Percentiles rank a stretch among this genome's conserved stretches.
phyloP scores from a whole-genome alignment of 1,140 invertebrate genomes.

The Zelostemma sp. region DNA sequence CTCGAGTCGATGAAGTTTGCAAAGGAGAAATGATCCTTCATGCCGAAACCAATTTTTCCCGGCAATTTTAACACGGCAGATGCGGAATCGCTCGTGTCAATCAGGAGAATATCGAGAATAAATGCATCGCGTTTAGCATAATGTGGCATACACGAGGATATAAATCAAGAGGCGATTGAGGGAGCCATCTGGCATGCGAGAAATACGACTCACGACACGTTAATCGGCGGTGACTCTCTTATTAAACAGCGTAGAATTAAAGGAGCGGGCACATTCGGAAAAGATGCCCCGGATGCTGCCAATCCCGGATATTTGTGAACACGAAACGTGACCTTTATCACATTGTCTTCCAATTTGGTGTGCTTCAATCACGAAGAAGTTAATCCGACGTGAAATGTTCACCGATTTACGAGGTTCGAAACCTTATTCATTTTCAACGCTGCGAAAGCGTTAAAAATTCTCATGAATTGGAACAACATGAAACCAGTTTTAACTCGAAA shows the following conservation, averaged over 20 bases:
- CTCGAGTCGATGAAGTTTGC: background rate
- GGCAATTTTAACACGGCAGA: background rate
- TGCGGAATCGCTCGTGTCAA: too few species aligned
- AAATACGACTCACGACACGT: constrained; percentile 2
- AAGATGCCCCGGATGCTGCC: background rate
- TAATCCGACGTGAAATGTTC: too few species aligned
- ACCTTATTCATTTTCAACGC: too few species aligned
- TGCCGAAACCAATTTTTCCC: background rate
- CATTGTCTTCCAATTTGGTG: background rate
- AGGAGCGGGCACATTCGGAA: background rate
- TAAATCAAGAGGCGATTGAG: background rate
- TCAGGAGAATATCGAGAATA: too few species aligned
- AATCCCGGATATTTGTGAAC: background rate
- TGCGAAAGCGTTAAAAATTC: too few species aligned
- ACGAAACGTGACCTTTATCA: background rate
- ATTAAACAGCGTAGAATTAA: background rate
- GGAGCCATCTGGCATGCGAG: constrained; percentile 1
- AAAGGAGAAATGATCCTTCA: background rate
- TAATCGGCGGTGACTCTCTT: background rate
- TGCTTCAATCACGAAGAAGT: too few species aligned
- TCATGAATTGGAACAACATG: too few species aligned
- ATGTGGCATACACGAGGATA: background rate
- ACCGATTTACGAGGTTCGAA: too few species aligned
- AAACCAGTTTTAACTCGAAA: too few species aligned
- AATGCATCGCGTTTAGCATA: background rate